Conservation (phyloP, 2,888 invertebrate genomes). For the Drosophila paracracens region DNA sequence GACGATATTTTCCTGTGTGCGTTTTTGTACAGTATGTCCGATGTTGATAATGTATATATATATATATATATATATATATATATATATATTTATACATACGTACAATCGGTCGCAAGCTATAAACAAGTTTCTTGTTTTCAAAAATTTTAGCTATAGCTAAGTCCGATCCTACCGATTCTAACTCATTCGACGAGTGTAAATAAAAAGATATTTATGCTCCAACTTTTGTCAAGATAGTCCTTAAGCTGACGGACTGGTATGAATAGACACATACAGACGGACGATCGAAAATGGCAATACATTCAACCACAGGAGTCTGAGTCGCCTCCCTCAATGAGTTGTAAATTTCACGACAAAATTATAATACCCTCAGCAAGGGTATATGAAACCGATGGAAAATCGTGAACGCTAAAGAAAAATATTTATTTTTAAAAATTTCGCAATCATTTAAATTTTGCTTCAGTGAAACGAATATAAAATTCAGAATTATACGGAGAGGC, state of each 20-base stretch:
- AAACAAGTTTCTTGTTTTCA: background rate
- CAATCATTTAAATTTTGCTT: slow-evolving; percentile 70
- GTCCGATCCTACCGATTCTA: background rate
- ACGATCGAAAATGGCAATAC: background rate
- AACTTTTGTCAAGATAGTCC: background rate
- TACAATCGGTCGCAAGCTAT: background rate
- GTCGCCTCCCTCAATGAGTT: background rate
- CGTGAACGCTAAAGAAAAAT: slow-evolving; percentile 65
- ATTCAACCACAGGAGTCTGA: background rate
- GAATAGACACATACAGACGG: background rate
- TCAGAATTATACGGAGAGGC: slow-evolving; percentile 30
- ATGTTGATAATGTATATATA: background rate
- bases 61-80: background rate
- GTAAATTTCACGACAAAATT: background rate
- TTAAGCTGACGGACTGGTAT: background rate
- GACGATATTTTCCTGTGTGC: background rate
- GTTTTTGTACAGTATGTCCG: background rate
- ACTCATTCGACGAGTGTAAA: background rate
- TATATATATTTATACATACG: background rate
- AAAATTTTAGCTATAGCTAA: background rate
- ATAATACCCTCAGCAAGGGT: background rate
- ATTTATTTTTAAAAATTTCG: slow-evolving; percentile 81
- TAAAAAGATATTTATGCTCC: background rate
- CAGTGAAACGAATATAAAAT: slow-evolving; percentile 52
- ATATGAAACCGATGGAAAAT: slow-evolving; percentile 41